phyloP scores from a whole-genome alignment of 2,888 invertebrate species.

The Pristionchus exspectatus region DNA sequence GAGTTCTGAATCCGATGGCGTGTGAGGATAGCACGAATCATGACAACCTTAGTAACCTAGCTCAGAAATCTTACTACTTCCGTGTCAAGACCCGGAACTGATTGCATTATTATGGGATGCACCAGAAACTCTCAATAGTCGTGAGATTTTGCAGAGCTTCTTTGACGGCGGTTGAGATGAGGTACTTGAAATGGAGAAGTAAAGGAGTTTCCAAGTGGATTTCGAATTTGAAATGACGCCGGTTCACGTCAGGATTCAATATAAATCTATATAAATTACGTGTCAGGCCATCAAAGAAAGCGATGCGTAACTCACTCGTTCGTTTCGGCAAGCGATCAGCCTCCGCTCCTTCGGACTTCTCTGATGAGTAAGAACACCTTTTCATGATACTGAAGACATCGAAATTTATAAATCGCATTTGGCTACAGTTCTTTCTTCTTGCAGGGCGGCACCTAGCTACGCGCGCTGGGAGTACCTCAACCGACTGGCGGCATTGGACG shows the following conservation, averaged over 20 bases:
- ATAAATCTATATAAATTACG: not conserved
- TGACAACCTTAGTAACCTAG: too few relatives aligned
- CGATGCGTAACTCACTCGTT: constrained; percentile 69
- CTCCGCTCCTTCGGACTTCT: not conserved
- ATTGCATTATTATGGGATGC: not conserved
- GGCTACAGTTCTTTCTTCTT: not conserved
- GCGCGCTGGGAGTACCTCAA: constrained; percentile 39
- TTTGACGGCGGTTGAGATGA: not conserved
- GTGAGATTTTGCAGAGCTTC: not conserved
- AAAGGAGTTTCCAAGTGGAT: constrained; percentile 2
- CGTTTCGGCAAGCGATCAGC: constrained; percentile 66
- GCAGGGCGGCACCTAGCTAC: constrained; percentile 2
- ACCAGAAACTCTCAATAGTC: not conserved
- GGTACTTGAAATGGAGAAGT: not conserved
- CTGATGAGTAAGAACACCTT: constrained; percentile 10
- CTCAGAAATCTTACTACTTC: not conserved
- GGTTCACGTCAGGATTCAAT: not conserved
- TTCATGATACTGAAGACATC: not conserved
- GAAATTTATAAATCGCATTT: too few relatives aligned
- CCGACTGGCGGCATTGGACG: constrained; percentile 4
- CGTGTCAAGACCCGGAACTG: not conserved
- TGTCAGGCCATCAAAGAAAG: constrained; percentile 66
- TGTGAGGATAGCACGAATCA: not conserved
- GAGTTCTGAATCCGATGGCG: not conserved
- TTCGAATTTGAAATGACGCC: not conserved